Evolutionary conservation across 2,888 invertebrate species (phyloP).

Genomic region (Villa cingulata): DNA sequence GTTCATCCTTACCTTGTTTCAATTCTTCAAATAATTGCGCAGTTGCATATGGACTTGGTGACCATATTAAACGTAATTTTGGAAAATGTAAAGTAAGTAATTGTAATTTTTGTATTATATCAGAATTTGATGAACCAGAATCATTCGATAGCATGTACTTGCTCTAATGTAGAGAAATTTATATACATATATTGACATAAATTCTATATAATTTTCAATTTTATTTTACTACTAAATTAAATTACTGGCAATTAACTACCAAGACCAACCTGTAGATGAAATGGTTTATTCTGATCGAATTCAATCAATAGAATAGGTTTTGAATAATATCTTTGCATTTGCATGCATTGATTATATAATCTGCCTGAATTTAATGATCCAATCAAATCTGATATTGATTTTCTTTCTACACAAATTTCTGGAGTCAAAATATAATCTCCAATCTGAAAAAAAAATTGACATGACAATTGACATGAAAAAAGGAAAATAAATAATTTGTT

Average conservation of each 20-base stretch:
- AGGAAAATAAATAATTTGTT: background rate
- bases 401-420: conserved; percentile 92
- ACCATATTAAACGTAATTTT: conserved; percentile 85
- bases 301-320: conserved; percentile 88
- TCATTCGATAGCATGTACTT: conserved; percentile 68
- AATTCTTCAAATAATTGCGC: conserved; percentile 92
- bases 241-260: no score
- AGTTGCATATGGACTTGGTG: conserved; percentile 89
- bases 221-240: no score
- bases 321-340: conserved; percentile 81
- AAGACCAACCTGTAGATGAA: conserved; percentile 71
- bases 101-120: conserved; percentile 75
- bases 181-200: no score
- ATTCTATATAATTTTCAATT: no score
- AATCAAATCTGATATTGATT: conserved; percentile 90
- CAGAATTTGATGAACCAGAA: conserved; percentile 46
- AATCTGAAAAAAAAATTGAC: conserved; percentile 42
- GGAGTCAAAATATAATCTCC: conserved; percentile 97
- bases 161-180: no score
- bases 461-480: background rate
- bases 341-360: conserved; percentile 85
- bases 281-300: conserved; percentile 88
- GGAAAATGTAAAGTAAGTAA: conserved; percentile 93
- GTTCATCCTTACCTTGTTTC: conserved; percentile 76
- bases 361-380: conserved; percentile 91